Conservation (phyloP, 2,888 invertebrate genomes). For the Hyposoter didymator region DNA sequence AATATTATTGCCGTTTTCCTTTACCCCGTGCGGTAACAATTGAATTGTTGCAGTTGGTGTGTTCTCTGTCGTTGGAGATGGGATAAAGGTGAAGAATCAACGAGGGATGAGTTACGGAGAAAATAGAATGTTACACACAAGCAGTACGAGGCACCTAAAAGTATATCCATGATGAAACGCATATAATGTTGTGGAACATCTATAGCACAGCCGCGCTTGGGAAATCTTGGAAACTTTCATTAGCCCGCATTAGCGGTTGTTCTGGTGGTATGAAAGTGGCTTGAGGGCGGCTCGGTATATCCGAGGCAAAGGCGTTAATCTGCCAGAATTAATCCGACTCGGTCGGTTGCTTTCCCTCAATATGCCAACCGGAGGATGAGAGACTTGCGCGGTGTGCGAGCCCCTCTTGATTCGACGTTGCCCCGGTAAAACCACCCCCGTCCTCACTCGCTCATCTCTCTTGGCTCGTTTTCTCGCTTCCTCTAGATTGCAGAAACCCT, state of each 20-base stretch:
- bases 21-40: slow-evolving; percentile 33
- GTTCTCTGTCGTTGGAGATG: slow-evolving; percentile 41
- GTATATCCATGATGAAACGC: slow-evolving; percentile 13
- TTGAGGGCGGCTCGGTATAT: slow-evolving; percentile 66
- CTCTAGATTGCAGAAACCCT: slow-evolving; percentile 40
- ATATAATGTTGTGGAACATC: slow-evolving; percentile 24
- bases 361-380: slow-evolving; percentile 75
- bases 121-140: background rate
- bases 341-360: slow-evolving; percentile 83
- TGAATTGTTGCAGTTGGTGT: slow-evolving; percentile 54
- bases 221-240: slow-evolving; percentile 79
- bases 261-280: slow-evolving; percentile 59
- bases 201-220: slow-evolving; percentile 59
- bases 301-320: slow-evolving; percentile 82
- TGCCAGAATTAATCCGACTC: slow-evolving; percentile 83
- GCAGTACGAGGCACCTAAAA: background rate
- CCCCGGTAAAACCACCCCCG: slow-evolving; percentile 62
- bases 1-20: slow-evolving; percentile 12
- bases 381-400: slow-evolving; percentile 60
- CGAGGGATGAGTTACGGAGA: slow-evolving; percentile 38
- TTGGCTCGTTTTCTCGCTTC: slow-evolving; percentile 41
- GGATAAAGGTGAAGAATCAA: slow-evolving; percentile 51
- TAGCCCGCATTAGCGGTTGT: slow-evolving; percentile 76
- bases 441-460: slow-evolving; percentile 50
- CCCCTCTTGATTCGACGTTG: slow-evolving; percentile 69